Evolutionary conservation across 2,113 vertebrate genomes (phyloP).

Genomic region (Equus quagga): DNA sequence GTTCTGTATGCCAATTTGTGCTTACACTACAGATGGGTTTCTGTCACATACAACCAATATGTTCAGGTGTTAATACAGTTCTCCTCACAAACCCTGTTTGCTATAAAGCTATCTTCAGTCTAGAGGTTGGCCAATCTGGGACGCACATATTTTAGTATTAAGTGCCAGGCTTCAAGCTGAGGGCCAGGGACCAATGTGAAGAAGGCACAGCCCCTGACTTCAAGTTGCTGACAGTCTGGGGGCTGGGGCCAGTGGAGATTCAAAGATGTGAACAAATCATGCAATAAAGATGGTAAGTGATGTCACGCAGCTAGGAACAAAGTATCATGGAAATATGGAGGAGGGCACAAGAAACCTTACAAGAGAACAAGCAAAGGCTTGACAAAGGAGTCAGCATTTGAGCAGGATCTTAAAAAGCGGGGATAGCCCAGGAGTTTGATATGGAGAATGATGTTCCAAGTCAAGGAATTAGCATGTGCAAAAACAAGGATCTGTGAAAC

Average conservation of each 20-base stretch:
- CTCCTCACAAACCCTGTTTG: background rate
- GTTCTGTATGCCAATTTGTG: background rate
- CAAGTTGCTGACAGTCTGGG: background rate
- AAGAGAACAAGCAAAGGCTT: background rate
- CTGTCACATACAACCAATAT: background rate
- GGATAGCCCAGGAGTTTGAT: background rate
- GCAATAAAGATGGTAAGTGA: too few relatives aligned
- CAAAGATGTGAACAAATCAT: background rate
- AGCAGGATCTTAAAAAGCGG: background rate
- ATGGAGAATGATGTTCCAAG: background rate
- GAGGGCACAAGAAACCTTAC: background rate
- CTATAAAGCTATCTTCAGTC: background rate
- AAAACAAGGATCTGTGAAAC: background rate
- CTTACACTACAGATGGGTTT: background rate
- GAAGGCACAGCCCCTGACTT: background rate
- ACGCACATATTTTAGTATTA: background rate
- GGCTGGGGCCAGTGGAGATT: too few relatives aligned
- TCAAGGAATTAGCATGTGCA: background rate
- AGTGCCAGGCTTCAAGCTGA: background rate
- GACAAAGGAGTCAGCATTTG: background rate
- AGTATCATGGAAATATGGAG: background rate
- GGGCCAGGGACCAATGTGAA: background rate
- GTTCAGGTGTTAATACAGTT: background rate
- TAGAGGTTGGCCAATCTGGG: background rate
- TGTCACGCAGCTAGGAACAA: background rate